These are phyloP conservation scores for Aphelinus atriplicis DNA, from an alignment of 1,140 invertebrate species.

Conservation along the genomic window DNA sequence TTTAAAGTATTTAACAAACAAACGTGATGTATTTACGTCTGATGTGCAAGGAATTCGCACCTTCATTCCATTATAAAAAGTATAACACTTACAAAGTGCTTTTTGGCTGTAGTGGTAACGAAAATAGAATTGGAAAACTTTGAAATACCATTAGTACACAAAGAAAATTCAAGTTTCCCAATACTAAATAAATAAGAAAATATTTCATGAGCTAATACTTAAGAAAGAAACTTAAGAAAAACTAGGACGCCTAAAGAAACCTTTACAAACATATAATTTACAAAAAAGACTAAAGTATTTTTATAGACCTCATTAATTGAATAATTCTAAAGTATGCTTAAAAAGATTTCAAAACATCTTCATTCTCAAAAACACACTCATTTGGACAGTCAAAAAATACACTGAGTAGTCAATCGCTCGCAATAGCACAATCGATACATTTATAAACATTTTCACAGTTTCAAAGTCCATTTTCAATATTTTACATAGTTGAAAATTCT, in stretches of 20 bases:
- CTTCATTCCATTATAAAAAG: conserved; percentile 26
- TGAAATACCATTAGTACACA: conserved; percentile 7
- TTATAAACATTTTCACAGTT: conserved; percentile 33
- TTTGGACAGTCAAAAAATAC: conserved; percentile 29
- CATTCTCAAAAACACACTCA: conserved; percentile 28
- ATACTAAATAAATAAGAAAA: conserved; percentile 32
- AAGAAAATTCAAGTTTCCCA: conserved; percentile 10
- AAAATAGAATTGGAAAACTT: conserved; percentile 28
- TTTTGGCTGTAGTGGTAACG: conserved; percentile 31
- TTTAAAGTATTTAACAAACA: neutral
- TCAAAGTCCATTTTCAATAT: conserved; percentile 31
- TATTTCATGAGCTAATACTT: conserved; percentile 28
- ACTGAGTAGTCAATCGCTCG: conserved; percentile 26
- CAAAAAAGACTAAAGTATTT: conserved; percentile 16
- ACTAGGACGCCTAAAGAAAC: conserved; percentile 11
- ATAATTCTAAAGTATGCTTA: conserved; percentile 30
- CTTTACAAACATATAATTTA: conserved; percentile 14
- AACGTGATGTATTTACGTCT: conserved; percentile 12
- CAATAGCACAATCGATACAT: conserved; percentile 32
- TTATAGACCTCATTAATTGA: conserved; percentile 17
- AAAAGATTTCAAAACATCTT: conserved; percentile 31
- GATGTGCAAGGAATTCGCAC: conserved; percentile 3
- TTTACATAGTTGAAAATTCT: conserved; percentile 32
- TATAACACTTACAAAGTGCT: conserved; percentile 25
- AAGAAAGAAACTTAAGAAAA: conserved; percentile 19